Conservation (phyloP, 2,797 vertebrate genomes). For the Antennarius maculatus region DNA sequence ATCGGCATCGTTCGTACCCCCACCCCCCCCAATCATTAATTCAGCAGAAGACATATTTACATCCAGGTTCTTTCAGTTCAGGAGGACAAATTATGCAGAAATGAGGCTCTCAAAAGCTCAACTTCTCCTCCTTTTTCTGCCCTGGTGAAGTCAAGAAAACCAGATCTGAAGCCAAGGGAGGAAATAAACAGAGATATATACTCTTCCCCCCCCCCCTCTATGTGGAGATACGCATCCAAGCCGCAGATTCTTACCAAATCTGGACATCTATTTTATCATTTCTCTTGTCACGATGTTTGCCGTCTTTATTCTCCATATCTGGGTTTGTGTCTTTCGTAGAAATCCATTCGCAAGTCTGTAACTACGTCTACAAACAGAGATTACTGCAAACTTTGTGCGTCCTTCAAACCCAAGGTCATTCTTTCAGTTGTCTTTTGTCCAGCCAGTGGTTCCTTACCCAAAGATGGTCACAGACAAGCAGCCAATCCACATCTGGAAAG, state of each 20-base stretch:
- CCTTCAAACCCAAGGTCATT: background rate
- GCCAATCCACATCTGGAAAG: too few relatives aligned
- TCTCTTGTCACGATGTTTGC: conserved; percentile 28
- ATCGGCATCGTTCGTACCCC: conserved; percentile 1
- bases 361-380: background rate
- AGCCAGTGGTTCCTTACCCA: too few relatives aligned
- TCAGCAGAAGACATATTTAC: conserved; percentile 45
- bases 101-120: conserved; percentile 35
- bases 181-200: conserved; percentile 27
- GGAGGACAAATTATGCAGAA: conserved; percentile 32
- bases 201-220: conserved; percentile 24
- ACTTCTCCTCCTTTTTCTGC: conserved; percentile 23
- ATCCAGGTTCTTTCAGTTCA: conserved; percentile 19
- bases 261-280: conserved; percentile 21
- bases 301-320: conserved; percentile 30
- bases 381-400: too few relatives aligned
- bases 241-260: conserved; percentile 43
- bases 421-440: background rate
- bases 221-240: conserved; percentile 42
- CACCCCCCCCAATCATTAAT: conserved; percentile 15
- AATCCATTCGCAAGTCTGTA: background rate
- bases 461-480: too few relatives aligned
- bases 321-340: conserved; percentile 1
- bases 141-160: conserved; percentile 14
- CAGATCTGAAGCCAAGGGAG: conserved; percentile 23